Base-by-base conservation (phyloP, 2,113 vertebrate species). In the Tragelaphus buxtoni region DNA sequence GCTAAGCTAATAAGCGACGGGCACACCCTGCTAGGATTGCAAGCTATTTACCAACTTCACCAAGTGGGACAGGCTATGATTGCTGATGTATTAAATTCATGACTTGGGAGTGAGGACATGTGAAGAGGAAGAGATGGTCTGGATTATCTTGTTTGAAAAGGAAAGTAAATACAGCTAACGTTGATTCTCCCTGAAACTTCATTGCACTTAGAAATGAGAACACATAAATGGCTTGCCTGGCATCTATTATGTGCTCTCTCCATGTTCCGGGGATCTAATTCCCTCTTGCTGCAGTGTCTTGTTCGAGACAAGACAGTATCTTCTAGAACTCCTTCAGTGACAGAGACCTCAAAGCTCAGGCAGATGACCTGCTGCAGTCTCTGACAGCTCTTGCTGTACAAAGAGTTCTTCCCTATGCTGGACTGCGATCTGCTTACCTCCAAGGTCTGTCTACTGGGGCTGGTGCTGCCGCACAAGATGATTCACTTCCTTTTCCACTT, bases 11-110 rank as follows among this genome's bases (percentile, higher is more conserved):
- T 80, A 80, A 81, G 47, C 9, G 3, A 80, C 24, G 61, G 96
- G 79, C 89, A 97, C 95, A 58, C 93, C 97, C 93, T 94, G 81
- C 47, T 88, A 92, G 72, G 18, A 74, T 12, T 49, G 69, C 76
- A 96, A 74, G 69, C 69, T 94, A 79, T 95, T 96, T 96, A 88
- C 93, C 93, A 93, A 58, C 24, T 20, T 86, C 30, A 88, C 49
- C 58, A 60, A 92, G 74, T n/a, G 93, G 35, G 86, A 45, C 24
- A 63, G 72, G 82, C 42, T 85, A 35, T 58, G 89, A 49, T 20
- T 90, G 76, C 11, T 3, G 63, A 79, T 1, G 7, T 61, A 91
- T 82, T 79, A 92, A 92, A 91, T 82, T 35, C 88, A 76, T 35
- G 63, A 28, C 28, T 79, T 51, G 26, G 45, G 61, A 69, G 51